Percentiles rank a stretch among this genome's conserved stretches.
These are phyloP conservation scores for Scomber scombrus DNA, from an alignment of 2,113 vertebrate species.

Conservation along the genomic window DNA sequence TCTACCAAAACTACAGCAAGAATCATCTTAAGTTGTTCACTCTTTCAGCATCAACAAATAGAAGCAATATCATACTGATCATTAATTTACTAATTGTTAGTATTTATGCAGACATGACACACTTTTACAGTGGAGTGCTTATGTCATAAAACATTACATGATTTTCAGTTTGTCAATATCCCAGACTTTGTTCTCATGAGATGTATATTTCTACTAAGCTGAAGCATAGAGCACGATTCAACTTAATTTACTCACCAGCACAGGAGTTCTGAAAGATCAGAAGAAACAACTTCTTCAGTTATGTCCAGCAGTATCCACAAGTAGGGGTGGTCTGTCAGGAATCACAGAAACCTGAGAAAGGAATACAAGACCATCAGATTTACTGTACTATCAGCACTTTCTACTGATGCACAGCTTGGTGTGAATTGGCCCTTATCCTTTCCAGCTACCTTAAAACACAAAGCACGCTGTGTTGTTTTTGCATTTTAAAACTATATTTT, in stretches of 20 bases:
- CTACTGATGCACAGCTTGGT: neutral
- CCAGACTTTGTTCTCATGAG: too few relatives aligned
- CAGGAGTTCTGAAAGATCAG: neutral
- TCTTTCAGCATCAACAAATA: neutral
- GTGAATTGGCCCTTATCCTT: neutral
- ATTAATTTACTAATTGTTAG: neutral
- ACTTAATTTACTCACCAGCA: neutral
- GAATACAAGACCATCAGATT: neutral
- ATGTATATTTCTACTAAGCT: neutral
- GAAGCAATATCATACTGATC: neutral
- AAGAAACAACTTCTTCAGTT: neutral
- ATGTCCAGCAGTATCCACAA: neutral
- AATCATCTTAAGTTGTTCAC: neutral
- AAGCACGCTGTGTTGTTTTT: neutral
- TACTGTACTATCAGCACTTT: neutral
- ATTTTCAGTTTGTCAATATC: too few relatives aligned
- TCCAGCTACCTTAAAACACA: neutral
- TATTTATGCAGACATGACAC: neutral
- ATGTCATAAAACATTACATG: too few relatives aligned
- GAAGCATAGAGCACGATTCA: neutral
- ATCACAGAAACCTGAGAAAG: neutral
- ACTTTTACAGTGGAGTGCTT: neutral
- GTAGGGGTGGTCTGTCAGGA: neutral
- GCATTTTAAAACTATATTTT: neutral
- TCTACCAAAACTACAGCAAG: neutral